A percentile compares a stretch with the other conserved stretches of the same genome.
These are phyloP conservation scores for Pomacea canaliculata DNA, from an alignment of 2,888 invertebrate species.

Conservation along the genomic window DNA sequence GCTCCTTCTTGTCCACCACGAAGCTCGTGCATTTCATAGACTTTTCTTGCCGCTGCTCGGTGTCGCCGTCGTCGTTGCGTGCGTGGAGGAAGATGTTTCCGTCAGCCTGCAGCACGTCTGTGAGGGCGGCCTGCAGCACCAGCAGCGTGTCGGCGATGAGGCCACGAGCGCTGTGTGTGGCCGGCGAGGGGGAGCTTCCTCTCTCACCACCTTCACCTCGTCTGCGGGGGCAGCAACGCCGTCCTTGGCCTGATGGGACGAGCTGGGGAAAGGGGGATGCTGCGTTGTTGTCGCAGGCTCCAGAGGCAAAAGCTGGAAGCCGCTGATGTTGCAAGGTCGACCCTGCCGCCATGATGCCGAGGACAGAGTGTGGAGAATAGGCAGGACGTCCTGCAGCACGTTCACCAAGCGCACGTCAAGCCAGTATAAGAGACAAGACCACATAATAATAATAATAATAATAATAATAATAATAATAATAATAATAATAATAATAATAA, in stretches of 20 bases:
- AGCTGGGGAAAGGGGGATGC: background rate
- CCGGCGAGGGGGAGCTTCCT: no score
- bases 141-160: constrained; percentile 24
- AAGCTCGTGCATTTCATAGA: constrained; percentile 31
- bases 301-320: background rate
- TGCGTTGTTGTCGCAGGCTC: background rate
- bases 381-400: background rate
- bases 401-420: background rate
- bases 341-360: background rate
- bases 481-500: no score
- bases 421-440: no score
- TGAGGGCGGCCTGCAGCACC: constrained; percentile 19
- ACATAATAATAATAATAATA: no score
- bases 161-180: background rate
- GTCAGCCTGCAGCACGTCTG: constrained; percentile 14
- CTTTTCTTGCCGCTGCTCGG: background rate
- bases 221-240: no score
- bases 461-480: no score
- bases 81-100: constrained; percentile 10
- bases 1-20: constrained; percentile 29
- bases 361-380: background rate
- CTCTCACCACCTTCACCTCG: no score
- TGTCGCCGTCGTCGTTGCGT: background rate
- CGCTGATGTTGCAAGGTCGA: background rate
- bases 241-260: background rate